These are phyloP conservation scores for Sebastes diaconus DNA, from an alignment of 2,797 vertebrate genomes.

Conservation along the genomic window DNA sequence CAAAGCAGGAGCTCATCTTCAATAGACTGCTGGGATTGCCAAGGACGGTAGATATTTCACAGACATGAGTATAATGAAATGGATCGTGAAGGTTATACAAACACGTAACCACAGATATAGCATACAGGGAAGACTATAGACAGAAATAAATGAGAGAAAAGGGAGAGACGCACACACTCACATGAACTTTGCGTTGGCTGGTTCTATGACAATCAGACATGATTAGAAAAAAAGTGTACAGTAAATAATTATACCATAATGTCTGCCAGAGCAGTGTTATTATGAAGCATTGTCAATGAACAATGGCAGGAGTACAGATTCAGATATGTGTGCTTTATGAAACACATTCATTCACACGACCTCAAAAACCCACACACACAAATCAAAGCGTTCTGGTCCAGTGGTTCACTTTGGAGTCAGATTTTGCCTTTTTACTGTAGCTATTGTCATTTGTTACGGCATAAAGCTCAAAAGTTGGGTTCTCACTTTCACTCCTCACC, in stretches of 20 bases:
- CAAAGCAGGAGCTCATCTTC: constrained; percentile 70
- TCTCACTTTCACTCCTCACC: constrained; percentile 29
- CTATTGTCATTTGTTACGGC: constrained; percentile 54
- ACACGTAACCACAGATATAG: neutral
- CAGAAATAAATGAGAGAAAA: neutral
- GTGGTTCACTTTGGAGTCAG: constrained; percentile 14
- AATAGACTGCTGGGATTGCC: constrained; percentile 63
- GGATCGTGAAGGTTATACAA: constrained; percentile 21
- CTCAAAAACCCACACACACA: neutral
- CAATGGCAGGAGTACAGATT: neutral
- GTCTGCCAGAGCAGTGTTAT: neutral
- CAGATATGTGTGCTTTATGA: neutral
- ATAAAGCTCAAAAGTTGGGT: constrained; percentile 58
- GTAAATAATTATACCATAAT: neutral
- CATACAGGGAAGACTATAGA: neutral
- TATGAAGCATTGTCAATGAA: neutral
- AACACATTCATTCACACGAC: neutral
- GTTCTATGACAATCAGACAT: neutral
- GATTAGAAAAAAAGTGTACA: neutral
- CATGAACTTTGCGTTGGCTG: neutral
- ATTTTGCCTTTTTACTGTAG: constrained; percentile 21
- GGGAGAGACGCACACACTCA: neutral
- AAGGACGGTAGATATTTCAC: constrained; percentile 62
- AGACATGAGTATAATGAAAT: constrained; percentile 29
- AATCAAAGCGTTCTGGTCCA: constrained; percentile 4